Evolutionary conservation across 2,113 vertebrate genomes (phyloP).

Genomic region (Percopsis transmontana): DNA sequence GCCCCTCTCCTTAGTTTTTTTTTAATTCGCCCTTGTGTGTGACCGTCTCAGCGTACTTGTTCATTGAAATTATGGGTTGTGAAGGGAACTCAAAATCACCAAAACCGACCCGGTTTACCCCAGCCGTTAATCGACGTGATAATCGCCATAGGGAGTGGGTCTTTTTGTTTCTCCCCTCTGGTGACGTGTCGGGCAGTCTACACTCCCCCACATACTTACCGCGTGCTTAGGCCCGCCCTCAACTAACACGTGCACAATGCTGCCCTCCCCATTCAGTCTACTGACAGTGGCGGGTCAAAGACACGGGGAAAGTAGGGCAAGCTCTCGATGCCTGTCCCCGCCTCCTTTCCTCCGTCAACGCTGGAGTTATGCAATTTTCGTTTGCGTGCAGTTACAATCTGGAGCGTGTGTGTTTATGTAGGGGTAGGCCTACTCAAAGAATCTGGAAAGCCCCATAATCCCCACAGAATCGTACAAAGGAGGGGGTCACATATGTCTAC

Average conservation of each 20-base stretch:
- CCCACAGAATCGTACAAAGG: background rate
- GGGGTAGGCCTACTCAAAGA: background rate
- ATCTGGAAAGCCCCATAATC: background rate
- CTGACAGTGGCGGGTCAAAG: constrained; percentile 63
- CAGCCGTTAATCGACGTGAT: background rate
- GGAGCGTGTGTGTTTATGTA: constrained; percentile 11
- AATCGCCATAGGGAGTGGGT: constrained; percentile 13
- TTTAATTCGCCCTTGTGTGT: background rate
- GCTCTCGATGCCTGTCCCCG: constrained; percentile 22
- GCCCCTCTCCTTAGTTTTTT: constrained; percentile 27
- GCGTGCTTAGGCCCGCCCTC: constrained; percentile 44
- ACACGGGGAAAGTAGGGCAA: constrained; percentile 65
- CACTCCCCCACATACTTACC: constrained; percentile 42
- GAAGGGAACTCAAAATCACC: background rate
- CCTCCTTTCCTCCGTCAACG: constrained; percentile 33
- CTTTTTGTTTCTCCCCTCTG: constrained; percentile 65
- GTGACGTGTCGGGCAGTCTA: constrained; percentile 79
- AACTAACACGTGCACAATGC: constrained; percentile 67
- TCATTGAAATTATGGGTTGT: background rate
- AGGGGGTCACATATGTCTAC: background rate
- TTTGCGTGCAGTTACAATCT: constrained; percentile 52
- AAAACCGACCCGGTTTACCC: background rate
- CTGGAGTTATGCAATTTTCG: constrained; percentile 71
- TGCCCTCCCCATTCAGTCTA: constrained; percentile 55
- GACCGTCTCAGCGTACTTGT: background rate